Base-by-base conservation (phyloP, 2,797 vertebrate species). In the Sebastes steindachneri region DNA sequence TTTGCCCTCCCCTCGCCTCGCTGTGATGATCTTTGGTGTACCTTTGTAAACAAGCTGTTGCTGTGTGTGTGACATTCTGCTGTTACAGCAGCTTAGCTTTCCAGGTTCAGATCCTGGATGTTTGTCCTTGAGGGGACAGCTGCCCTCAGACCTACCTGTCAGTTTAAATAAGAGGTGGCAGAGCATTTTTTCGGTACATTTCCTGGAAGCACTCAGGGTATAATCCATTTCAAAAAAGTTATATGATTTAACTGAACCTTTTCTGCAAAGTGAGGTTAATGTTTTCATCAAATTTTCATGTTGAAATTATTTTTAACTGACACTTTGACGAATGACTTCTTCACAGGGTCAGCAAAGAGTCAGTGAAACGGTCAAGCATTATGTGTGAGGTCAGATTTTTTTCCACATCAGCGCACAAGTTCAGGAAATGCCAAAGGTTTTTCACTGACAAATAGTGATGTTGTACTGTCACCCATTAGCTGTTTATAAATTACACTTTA, bases 111-210 rank as follows among this genome's bases (percentile, higher is more conserved):
- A 84, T 64, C 67, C 69, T 57, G 45, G 53, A 71, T 88, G 77
- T 87, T 86, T 86, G 87, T 88, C 88, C 93, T 92, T 88, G 75
- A 91, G 84, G 91, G 89, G 85, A 92, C 87, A 85, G 89, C 76
- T 91, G 90, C 82, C 86, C 92, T 88, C 68, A 87, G 86, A 90
- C 83, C 83, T 85, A 66, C 77, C 87, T 90, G 89, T 92, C 92
- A 92, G 62, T 75, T 91, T 84, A 48, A 83, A 85, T 86, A 84
- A 89, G 74, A 86, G 53, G 63, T 75, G 85, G 72, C 69, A 77
- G 57, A 62, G 45, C 73, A 73, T 82, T 89, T 85, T 65, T 82
- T 62, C 57, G 5, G 51, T 71, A 73, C 28, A 65, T 86, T 86
- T 87, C 75, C 71, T 74, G 10, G 62, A 79, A 83, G 69, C 51